A percentile compares a stretch with the other conserved stretches of the same genome.
Conservation (phyloP, 2,888 invertebrate genomes). For the Agriopis marginaria region DNA sequence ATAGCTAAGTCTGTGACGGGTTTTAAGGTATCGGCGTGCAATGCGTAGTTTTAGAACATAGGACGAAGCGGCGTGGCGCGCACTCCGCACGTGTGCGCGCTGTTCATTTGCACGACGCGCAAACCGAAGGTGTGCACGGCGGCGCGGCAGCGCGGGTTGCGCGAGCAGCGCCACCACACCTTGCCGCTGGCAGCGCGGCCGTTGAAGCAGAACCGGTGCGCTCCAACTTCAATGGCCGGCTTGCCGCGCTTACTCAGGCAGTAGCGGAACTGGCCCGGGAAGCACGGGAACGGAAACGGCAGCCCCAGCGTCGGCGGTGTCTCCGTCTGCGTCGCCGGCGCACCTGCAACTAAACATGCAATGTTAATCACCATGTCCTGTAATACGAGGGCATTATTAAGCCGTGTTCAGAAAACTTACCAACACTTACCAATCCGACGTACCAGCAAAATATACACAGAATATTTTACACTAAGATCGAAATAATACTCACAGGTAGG, state of each 20-base stretch:
- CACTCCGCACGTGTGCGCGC: constrained; percentile 81
- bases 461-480: background rate
- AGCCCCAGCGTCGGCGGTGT: constrained; percentile 75
- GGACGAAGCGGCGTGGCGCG: constrained; percentile 80
- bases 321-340: constrained; percentile 56
- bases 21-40: background rate
- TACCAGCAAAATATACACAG: no score
- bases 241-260: constrained; percentile 82
- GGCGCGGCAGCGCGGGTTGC: constrained; percentile 81
- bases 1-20: no score
- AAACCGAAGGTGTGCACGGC: constrained; percentile 82
- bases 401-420: background rate
- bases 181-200: constrained; percentile 82
- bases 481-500: background rate
- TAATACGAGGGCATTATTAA: background rate
- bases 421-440: background rate
- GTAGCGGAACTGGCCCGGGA: constrained; percentile 82
- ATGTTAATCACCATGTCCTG: constrained; percentile 54
- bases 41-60: constrained; percentile 68
- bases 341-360: constrained; percentile 73
- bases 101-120: constrained; percentile 83
- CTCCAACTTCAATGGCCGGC: constrained; percentile 81
- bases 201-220: constrained; percentile 82
- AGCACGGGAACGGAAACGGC: constrained; percentile 81
- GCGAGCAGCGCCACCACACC: constrained; percentile 83